Percentiles rank a stretch among this genome's conserved stretches.
These are phyloP conservation scores for Hydrolagus colliei DNA, from an alignment of 2,797 vertebrate genomes.

Conservation along the genomic window DNA sequence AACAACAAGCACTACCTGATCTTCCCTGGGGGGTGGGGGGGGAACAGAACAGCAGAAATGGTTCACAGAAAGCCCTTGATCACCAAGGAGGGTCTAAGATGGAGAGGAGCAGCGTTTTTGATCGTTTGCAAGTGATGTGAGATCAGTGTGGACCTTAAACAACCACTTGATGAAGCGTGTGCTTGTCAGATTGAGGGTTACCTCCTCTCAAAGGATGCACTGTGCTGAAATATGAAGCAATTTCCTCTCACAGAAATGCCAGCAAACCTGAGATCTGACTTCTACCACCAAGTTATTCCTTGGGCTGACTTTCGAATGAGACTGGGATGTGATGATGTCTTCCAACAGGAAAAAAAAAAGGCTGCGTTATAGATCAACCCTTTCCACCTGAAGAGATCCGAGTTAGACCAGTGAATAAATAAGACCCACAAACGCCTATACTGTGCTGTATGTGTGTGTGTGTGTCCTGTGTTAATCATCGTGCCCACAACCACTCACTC, in stretches of 20 bases:
- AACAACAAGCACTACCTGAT: background rate
- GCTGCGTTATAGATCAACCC: background rate
- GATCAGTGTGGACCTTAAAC: background rate
- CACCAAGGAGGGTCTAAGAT: no score
- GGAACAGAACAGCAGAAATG: background rate
- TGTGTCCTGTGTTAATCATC: constrained; percentile 16
- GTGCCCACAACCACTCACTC: background rate
- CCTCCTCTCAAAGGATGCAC: constrained; percentile 51
- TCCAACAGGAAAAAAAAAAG: background rate
- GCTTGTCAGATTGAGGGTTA: background rate
- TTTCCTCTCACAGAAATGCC: constrained; percentile 45
- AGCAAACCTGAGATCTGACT: background rate
- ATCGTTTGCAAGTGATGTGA: background rate
- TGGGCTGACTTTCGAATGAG: background rate
- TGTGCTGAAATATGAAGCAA: constrained; percentile 57
- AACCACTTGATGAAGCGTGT: constrained; percentile 8
- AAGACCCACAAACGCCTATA: background rate
- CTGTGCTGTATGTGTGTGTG: background rate
- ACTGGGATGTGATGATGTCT: background rate
- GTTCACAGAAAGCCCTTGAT: background rate
- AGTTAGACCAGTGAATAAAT: background rate
- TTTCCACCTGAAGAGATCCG: background rate
- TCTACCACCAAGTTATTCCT: background rate
- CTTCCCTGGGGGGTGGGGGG: no score
- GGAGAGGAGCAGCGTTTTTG: background rate